These are phyloP conservation scores for Solenodon paradoxus DNA, from an alignment of 2,113 vertebrate genomes.

Conservation along the genomic window DNA sequence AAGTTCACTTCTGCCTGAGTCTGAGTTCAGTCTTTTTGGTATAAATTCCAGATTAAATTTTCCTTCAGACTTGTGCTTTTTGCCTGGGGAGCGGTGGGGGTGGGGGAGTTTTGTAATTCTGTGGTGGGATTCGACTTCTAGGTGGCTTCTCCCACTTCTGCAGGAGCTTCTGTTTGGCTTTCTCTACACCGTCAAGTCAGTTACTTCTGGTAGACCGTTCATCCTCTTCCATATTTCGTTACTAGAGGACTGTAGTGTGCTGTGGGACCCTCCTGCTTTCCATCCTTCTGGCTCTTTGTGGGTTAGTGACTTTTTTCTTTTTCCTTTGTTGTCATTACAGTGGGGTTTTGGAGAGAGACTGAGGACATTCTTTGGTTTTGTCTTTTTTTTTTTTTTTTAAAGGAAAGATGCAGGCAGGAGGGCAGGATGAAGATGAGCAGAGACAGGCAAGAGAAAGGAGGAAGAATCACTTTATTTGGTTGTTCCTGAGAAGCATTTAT, in stretches of 20 bases:
- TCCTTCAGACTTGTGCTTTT: neutral
- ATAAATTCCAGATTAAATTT: neutral
- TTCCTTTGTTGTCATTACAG: neutral
- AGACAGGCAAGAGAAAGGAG: too few relatives aligned
- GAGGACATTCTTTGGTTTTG: neutral
- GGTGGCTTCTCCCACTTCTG: neutral
- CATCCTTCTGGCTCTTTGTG: neutral
- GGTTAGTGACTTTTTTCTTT: neutral
- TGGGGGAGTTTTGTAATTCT: too few relatives aligned
- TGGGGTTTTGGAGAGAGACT: neutral
- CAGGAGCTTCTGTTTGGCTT: neutral
- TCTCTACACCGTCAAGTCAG: neutral
- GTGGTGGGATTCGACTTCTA: neutral
- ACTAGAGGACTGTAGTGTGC: neutral
- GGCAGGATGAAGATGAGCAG: too few relatives aligned
- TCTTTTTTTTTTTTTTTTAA: too few relatives aligned
- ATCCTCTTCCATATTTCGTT: neutral
- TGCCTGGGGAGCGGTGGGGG: neutral
- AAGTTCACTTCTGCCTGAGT: neutral
- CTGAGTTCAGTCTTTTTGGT: neutral
- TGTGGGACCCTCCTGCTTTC: neutral
- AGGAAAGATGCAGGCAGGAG: too few relatives aligned
- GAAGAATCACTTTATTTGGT: too few relatives aligned
- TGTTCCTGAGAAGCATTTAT: too few relatives aligned
- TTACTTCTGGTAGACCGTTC: neutral